Conservation (phyloP, 2,113 vertebrate species). For the Nibea albiflora region DNA sequence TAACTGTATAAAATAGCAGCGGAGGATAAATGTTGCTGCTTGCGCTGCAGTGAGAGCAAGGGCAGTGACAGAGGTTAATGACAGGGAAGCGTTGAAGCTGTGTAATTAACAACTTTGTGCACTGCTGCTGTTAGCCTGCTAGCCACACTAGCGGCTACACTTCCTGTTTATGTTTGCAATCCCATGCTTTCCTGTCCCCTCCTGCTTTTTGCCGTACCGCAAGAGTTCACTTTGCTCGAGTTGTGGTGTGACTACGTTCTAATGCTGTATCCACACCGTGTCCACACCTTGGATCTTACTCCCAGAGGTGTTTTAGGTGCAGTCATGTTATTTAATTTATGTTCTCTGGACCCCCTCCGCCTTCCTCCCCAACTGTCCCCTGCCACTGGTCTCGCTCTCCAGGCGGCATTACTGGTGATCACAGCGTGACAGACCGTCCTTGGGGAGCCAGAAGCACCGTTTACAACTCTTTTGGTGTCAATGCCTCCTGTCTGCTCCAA, state of each 20-base stretch:
- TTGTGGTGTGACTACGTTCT: not conserved
- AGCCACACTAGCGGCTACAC: not conserved
- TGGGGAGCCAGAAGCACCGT: conserved; percentile 60
- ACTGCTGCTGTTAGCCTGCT: not conserved
- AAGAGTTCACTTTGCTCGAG: not conserved
- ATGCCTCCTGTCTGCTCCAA: conserved; percentile 67
- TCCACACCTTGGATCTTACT: not conserved
- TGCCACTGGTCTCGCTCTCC: conserved; percentile 40
- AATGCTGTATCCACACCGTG: not conserved
- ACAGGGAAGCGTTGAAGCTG: conserved; percentile 12
- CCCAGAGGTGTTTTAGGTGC: conserved; percentile 29
- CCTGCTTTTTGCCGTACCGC: not conserved
- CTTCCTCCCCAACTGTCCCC: not conserved
- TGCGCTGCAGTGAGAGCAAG: not conserved
- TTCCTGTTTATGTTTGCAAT: not conserved
- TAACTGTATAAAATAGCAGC: not conserved
- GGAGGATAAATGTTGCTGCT: not conserved
- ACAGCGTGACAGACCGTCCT: conserved; percentile 67
- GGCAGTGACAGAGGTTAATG: conserved; percentile 2
- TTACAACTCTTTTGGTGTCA: conserved; percentile 73
- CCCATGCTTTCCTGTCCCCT: not conserved
- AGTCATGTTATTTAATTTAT: not conserved
- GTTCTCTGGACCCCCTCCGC: not conserved
- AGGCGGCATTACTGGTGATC: conserved; percentile 47
- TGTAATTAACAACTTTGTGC: conserved; percentile 6